Evolutionary conservation across 2,888 invertebrate species (phyloP).

Genomic region (Diachrysia chrysitis): DNA sequence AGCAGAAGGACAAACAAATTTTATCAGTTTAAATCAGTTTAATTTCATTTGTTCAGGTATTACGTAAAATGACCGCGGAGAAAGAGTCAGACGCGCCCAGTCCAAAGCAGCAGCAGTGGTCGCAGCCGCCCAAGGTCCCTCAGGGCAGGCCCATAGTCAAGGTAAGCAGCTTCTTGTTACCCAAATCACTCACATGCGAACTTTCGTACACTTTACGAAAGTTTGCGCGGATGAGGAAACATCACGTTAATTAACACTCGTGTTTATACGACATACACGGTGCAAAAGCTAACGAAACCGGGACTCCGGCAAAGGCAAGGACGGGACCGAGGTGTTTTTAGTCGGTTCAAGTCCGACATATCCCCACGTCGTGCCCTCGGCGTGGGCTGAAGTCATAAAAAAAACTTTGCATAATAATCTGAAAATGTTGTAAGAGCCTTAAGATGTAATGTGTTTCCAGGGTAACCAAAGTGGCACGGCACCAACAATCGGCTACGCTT

Average conservation of each 20-base stretch:
- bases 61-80: conserved; percentile 98
- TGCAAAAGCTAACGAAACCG: no score
- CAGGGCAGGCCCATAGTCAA: conserved; percentile 88
- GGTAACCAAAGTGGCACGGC: conserved; percentile 83
- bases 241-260: no score
- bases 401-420: no score
- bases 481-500: conserved; percentile 75
- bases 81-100: conserved; percentile 91
- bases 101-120: conserved; percentile 80
- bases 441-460: conserved; percentile 57
- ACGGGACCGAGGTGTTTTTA: no score
- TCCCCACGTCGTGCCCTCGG: no score
- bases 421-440: no score
- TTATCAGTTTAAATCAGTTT: background rate
- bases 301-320: no score
- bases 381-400: no score
- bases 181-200: background rate
- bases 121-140: conserved; percentile 80
- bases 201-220: no score
- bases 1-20: no score
- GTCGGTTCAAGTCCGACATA: no score
- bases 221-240: background rate
- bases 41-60: conserved; percentile 83
- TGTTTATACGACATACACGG: no score
- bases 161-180: conserved; percentile 64